Conservation (phyloP, 2,113 vertebrate genomes). For the Platanista minor region DNA sequence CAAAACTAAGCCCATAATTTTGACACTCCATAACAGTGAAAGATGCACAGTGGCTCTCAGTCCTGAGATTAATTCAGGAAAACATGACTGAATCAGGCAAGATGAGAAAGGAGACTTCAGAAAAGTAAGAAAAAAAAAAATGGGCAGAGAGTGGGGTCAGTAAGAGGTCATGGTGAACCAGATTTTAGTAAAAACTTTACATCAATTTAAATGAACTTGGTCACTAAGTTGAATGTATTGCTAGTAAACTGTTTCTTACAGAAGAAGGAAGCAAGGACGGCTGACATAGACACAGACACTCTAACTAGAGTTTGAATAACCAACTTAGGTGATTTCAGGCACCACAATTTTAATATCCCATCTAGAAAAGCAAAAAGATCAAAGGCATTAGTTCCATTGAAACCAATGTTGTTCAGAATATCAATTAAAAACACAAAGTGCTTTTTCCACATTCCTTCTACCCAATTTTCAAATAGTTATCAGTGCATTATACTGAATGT, state of each 20-base stretch:
- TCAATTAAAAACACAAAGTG: conserved; percentile 70
- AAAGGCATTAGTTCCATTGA: conserved; percentile 69
- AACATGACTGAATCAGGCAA: not conserved
- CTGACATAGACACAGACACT: not conserved
- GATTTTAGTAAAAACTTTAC: conserved; percentile 14
- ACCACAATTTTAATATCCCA: conserved; percentile 51
- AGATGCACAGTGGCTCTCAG: not conserved
- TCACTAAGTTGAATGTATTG: not conserved
- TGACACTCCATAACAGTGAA: not conserved
- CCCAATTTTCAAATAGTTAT: conserved; percentile 74
- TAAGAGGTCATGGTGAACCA: not conserved
- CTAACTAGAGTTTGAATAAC: not conserved
- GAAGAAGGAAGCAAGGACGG: not conserved
- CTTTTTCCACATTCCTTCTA: conserved; percentile 62
- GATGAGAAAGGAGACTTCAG: not conserved
- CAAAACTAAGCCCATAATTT: not conserved
- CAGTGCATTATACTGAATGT: conserved; percentile 60
- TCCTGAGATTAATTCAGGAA: conserved; percentile 9
- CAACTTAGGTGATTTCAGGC: not conserved
- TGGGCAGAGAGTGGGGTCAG: not conserved
- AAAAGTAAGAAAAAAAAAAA: not conserved
- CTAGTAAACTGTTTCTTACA: not conserved
- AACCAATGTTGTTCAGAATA: conserved; percentile 24
- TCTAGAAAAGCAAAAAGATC: conserved; percentile 34
- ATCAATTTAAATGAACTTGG: not conserved